A percentile compares a stretch with the other conserved stretches of the same genome.
phyloP scores from a whole-genome alignment of 2,797 vertebrate species.

The Poliocrania exsul region DNA sequence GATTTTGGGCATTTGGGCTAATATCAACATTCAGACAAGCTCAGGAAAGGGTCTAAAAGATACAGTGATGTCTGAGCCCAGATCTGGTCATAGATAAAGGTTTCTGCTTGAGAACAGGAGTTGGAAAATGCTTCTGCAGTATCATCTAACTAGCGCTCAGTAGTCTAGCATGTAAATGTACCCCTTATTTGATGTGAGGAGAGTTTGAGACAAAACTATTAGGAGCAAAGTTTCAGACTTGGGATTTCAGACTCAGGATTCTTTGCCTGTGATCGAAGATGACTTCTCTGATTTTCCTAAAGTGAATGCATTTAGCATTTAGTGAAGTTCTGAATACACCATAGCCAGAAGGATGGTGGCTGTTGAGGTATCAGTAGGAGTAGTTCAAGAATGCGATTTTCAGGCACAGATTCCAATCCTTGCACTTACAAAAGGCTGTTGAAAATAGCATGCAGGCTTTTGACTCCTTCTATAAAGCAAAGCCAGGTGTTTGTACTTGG shows the following conservation, averaged over 20 bases:
- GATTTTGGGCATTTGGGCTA: not conserved
- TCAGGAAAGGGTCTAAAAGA: not conserved
- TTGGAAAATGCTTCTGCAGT: not conserved
- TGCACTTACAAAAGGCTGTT: not conserved
- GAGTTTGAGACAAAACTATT: not conserved
- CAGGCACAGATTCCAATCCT: not conserved
- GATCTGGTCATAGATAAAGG: not conserved
- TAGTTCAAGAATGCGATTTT: not conserved
- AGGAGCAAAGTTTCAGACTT: not conserved
- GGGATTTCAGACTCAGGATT: not conserved
- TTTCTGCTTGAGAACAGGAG: not conserved
- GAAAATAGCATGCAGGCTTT: conserved; percentile 5
- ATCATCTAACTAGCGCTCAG: rapidly evolving
- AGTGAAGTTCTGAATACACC: not conserved
- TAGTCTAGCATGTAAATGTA: not conserved
- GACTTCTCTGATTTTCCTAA: not conserved
- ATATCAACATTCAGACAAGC: not conserved
- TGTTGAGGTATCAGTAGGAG: not conserved
- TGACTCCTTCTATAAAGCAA: not conserved
- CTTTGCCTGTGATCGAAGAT: rapidly evolving
- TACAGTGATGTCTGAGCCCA: not conserved
- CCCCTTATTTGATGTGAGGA: not conserved
- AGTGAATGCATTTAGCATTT: not conserved
- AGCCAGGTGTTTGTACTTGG: conserved; percentile 33
- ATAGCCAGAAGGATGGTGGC: not conserved